Conservation (phyloP, 2,888 invertebrate genomes). For the Cacoxenus indagator region DNA sequence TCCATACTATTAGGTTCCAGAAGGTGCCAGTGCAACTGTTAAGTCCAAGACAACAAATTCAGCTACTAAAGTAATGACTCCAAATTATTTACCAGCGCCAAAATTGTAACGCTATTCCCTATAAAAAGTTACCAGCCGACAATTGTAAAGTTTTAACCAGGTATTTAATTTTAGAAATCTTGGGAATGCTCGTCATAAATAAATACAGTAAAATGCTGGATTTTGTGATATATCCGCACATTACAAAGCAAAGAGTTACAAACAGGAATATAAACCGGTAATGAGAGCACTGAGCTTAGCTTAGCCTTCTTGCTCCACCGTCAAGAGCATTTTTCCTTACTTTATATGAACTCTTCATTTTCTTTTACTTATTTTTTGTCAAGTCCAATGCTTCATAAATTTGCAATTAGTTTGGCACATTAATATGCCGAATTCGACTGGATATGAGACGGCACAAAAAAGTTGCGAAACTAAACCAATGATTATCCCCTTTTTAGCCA, state of each 20-base stretch:
- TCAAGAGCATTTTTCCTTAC: neutral
- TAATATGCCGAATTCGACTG: slow-evolving; percentile 39
- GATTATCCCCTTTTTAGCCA: slow-evolving; percentile 5
- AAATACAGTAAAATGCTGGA: no score
- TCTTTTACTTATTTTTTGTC: neutral
- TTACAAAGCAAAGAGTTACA: neutral
- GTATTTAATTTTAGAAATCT: no score
- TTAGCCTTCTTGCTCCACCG: neutral
- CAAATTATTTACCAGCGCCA: no score
- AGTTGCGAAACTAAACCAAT: slow-evolving; percentile 6
- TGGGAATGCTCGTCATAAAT: no score
- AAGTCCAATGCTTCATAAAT: slow-evolving; percentile 35
- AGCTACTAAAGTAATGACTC: no score
- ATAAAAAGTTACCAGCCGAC: no score
- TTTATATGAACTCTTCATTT: neutral
- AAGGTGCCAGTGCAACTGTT: no score
- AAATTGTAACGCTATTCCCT: no score
- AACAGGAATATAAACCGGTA: neutral
- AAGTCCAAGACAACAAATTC: no score
- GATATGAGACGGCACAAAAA: neutral
- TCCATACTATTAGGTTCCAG: no score
- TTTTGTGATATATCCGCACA: no score
- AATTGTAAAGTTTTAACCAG: no score
- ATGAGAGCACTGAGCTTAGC: neutral
- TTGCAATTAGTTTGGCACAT: slow-evolving; percentile 47